Evolutionary conservation across 2,888 invertebrate genomes (phyloP).

Genomic region (Conops quadrifasciatus): DNA sequence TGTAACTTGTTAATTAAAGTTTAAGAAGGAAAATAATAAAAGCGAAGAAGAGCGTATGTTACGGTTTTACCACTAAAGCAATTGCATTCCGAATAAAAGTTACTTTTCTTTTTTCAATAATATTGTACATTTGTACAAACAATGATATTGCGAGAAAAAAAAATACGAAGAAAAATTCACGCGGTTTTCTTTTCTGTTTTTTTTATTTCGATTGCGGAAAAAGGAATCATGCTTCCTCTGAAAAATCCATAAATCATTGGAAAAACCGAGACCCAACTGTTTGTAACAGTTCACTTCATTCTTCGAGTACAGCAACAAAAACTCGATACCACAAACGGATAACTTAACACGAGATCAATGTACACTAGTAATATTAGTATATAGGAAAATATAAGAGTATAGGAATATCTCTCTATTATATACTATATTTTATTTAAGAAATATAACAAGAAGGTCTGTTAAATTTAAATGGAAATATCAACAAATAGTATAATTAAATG

Average conservation of each 20-base stretch:
- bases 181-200: constrained; percentile 5
- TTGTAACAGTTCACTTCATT: constrained; percentile 23
- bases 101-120: background rate
- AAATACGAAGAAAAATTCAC: background rate
- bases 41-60: too few relatives aligned
- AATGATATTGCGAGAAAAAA: background rate
- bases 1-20: background rate
- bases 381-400: too few relatives aligned
- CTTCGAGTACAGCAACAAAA: constrained; percentile 10
- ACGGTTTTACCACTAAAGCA: too few relatives aligned
- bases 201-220: constrained; percentile 20
- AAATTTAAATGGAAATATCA: too few relatives aligned
- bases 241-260: constrained; percentile 38
- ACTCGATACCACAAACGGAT: background rate
- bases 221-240: constrained; percentile 34
- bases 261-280: constrained; percentile 20
- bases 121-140: background rate
- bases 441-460: too few relatives aligned
- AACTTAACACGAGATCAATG: background rate
- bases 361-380: too few relatives aligned
- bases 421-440: too few relatives aligned
- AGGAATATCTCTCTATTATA: too few relatives aligned
- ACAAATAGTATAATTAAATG: too few relatives aligned
- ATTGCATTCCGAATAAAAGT: background rate
- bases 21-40: background rate